phyloP scores from a whole-genome alignment of 2,113 vertebrate species.

The Python bivittatus region DNA sequence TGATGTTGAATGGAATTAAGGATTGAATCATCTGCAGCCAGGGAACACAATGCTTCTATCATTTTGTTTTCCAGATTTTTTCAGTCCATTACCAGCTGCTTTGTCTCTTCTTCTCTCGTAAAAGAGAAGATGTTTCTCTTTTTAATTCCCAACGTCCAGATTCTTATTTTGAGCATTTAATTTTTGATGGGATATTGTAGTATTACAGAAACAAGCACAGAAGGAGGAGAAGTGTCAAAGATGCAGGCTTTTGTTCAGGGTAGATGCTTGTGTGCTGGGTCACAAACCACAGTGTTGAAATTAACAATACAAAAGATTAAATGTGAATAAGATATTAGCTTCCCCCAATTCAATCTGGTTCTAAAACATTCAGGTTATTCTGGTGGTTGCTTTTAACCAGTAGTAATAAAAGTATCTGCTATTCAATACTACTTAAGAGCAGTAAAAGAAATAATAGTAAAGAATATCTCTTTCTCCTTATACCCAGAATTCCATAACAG shows the following conservation, averaged over 20 bases:
- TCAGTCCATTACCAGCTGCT: not conserved
- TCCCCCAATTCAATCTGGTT: conserved; percentile 6
- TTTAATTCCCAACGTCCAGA: not conserved
- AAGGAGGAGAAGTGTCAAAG: not conserved
- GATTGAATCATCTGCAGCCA: conserved; percentile 60
- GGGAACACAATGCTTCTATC: conserved; percentile 32
- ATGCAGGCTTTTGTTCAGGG: not conserved
- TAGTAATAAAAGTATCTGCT: not conserved
- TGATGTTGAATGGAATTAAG: conserved; percentile 56
- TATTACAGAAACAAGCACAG: conserved; percentile 1
- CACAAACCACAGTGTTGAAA: conserved; percentile 6
- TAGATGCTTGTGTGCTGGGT: conserved; percentile 8
- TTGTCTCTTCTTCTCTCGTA: conserved; percentile 3
- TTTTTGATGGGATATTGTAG: conserved; percentile 8
- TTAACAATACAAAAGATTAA: conserved; percentile 26
- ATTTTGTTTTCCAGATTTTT: conserved; percentile 37
- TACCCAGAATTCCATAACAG: not conserved
- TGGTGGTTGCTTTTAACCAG: not conserved
- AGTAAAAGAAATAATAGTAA: not conserved
- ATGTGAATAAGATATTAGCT: conserved; percentile 25
- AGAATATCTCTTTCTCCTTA: not conserved
- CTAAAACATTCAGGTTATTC: conserved; percentile 34
- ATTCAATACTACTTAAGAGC: conserved; percentile 2
- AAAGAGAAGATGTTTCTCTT: not conserved
- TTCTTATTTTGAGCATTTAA: conserved; percentile 3